Evolutionary conservation across 2,113 vertebrate genomes (phyloP).

Genomic region (Mesocricetus auratus): DNA sequence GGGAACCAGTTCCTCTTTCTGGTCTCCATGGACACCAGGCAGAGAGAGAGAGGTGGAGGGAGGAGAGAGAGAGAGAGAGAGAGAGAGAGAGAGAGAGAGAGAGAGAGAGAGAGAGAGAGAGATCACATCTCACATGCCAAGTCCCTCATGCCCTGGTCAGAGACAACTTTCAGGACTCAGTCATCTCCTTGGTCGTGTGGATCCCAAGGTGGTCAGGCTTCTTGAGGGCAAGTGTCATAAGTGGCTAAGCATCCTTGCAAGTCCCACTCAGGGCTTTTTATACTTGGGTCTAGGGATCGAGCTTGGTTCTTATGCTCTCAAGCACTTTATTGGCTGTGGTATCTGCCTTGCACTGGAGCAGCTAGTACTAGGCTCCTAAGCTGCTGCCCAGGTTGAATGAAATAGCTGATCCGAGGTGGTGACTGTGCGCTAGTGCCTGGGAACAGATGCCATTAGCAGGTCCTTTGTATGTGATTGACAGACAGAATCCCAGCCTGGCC

Average conservation of each 20-base stretch:
- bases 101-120: neutral
- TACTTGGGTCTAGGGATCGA: neutral
- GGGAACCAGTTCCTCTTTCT: neutral
- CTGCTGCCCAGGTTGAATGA: neutral
- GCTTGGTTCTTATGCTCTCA: neutral
- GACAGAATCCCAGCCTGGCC: neutral
- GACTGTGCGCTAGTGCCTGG: neutral
- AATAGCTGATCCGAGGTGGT: rapidly evolving
- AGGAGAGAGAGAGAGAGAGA: too few relatives aligned
- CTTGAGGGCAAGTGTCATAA: neutral
- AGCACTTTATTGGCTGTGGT: neutral
- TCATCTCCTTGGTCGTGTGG: neutral
- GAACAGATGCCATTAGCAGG: neutral
- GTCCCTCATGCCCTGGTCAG: too few relatives aligned
- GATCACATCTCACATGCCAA: neutral
- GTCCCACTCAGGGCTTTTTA: neutral
- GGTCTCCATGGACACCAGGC: neutral
- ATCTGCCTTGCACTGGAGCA: rapidly evolving
- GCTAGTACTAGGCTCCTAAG: neutral
- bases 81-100: too few relatives aligned
- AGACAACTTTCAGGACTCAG: neutral
- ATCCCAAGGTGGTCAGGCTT: neutral
- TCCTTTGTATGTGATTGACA: neutral
- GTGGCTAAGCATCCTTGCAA: neutral
- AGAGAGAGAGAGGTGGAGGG: too few relatives aligned